phyloP scores from a whole-genome alignment of 2,113 vertebrate genomes.

The Dipodomys ordii region DNA sequence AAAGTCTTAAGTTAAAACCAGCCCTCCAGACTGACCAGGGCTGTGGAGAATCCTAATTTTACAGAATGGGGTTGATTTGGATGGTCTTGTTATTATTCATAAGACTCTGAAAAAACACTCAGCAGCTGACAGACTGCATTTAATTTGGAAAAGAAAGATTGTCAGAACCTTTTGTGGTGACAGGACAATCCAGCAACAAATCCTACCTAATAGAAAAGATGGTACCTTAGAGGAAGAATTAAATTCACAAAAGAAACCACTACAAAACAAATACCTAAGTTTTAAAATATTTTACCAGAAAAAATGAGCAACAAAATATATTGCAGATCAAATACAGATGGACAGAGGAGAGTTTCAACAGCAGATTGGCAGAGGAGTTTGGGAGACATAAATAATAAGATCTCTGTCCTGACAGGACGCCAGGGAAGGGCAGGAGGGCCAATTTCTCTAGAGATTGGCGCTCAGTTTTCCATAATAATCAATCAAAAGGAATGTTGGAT shows the following conservation, averaged over 20 bases:
- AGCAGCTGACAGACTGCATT: slow-evolving; percentile 56
- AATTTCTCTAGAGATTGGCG: slow-evolving; percentile 56
- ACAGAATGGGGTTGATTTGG: slow-evolving; percentile 66
- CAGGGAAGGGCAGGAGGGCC: slow-evolving; percentile 33
- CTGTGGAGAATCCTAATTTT: slow-evolving; percentile 78
- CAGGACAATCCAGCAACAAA: slow-evolving; percentile 23
- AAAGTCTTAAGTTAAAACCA: slow-evolving; percentile 46
- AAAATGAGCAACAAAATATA: slow-evolving; percentile 60
- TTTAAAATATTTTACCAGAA: slow-evolving; percentile 73
- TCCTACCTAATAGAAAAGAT: slow-evolving; percentile 54
- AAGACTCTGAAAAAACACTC: slow-evolving; percentile 58
- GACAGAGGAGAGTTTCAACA: slow-evolving; percentile 29
- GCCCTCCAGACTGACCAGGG: slow-evolving; percentile 54
- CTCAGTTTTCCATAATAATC: slow-evolving; percentile 52
- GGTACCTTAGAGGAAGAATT: slow-evolving; percentile 54
- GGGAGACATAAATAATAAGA: not conserved
- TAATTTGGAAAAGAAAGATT: slow-evolving; percentile 65
- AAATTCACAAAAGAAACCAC: slow-evolving; percentile 54
- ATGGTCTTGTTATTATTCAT: slow-evolving; percentile 52
- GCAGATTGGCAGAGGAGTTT: slow-evolving; percentile 39
- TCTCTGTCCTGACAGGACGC: slow-evolving; percentile 51
- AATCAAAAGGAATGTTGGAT: slow-evolving; percentile 58
- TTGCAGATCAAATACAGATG: slow-evolving; percentile 54
- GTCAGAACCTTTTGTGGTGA: slow-evolving; percentile 50
- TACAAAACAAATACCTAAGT: slow-evolving; percentile 62